Percentiles rank a stretch among this genome's conserved stretches.
Evolutionary conservation across 30 jellyfish, hydroid and myxozoan genomes (phyloP).

Genomic region (Turritopsis dohrnii): DNA sequence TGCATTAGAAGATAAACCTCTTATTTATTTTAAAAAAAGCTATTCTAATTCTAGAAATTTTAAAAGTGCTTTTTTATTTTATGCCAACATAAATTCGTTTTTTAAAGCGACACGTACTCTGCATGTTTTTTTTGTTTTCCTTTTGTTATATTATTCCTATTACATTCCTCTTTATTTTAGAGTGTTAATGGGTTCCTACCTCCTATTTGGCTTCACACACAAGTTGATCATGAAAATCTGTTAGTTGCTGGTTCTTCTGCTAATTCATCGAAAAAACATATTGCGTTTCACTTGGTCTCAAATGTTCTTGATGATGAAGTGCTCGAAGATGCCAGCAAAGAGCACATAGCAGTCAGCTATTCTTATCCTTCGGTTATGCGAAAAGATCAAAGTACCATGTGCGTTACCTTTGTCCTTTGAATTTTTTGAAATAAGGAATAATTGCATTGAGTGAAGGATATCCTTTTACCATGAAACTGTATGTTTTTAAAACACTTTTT

Average conservation of each 20-base stretch:
- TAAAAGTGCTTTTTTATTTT: too few relatives aligned
- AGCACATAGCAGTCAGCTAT: slow-evolving; percentile 8
- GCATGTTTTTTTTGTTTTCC: too few relatives aligned
- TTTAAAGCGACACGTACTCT: too few relatives aligned
- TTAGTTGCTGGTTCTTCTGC: slow-evolving; percentile 51
- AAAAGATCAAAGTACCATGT: neutral
- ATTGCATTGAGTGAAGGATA: too few relatives aligned
- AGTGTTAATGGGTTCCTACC: slow-evolving; percentile 10
- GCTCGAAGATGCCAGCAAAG: slow-evolving; percentile 42
- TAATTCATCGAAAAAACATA: slow-evolving; percentile 55
- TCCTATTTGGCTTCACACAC: slow-evolving; percentile 32
- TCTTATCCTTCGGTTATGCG: neutral
- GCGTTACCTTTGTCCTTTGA: neutral
- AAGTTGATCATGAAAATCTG: slow-evolving; percentile 24
- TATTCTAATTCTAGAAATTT: too few relatives aligned
- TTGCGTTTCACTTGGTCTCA: slow-evolving; percentile 85
- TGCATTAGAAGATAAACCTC: too few relatives aligned
- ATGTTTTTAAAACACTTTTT: too few relatives aligned
- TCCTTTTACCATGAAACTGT: too few relatives aligned
- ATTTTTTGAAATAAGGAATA: too few relatives aligned
- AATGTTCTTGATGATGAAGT: slow-evolving; percentile 90
- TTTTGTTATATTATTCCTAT: too few relatives aligned
- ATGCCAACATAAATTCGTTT: too few relatives aligned
- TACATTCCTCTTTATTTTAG: neutral
- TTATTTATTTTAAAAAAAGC: too few relatives aligned